Conservation (phyloP, 2,797 vertebrate genomes). For the Vultur gryphus region DNA sequence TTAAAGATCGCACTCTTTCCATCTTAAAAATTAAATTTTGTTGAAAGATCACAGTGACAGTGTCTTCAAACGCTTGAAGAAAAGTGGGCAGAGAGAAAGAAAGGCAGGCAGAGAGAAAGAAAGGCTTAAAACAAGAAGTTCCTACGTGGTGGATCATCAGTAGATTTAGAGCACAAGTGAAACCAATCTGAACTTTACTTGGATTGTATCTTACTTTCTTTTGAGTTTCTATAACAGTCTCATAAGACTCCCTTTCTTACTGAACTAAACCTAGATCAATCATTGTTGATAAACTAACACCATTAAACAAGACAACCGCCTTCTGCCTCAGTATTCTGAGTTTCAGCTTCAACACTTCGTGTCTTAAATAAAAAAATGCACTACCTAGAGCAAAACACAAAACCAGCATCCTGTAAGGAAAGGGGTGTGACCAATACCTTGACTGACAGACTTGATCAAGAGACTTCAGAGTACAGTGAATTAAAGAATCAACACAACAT, state of each 20-base stretch:
- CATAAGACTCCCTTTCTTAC: not conserved
- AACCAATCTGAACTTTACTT: not conserved
- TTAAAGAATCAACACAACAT: not conserved
- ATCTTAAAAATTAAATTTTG: not conserved
- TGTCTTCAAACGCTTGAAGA: not conserved
- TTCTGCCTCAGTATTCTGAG: not conserved
- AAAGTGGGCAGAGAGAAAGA: not conserved
- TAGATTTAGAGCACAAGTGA: not conserved
- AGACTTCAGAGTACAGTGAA: not conserved
- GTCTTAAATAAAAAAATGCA: not conserved
- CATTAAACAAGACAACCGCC: not conserved
- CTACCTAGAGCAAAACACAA: not conserved
- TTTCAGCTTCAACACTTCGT: not conserved
- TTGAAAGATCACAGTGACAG: not conserved
- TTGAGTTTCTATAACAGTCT: not conserved
- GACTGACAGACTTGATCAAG: not conserved
- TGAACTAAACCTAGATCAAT: not conserved
- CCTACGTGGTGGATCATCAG: not conserved
- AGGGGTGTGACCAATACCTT: not conserved
- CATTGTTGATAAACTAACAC: not conserved
- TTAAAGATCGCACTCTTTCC: not conserved
- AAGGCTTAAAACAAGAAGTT: not conserved
- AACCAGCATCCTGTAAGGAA: not conserved
- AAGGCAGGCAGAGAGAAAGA: not conserved
- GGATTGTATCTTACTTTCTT: not conserved